Percentiles rank a stretch among this genome's conserved stretches.
These are phyloP conservation scores for Antedon mediterranea DNA, from an alignment of 53 echinoderm and acorn worm genomes.

Conservation along the genomic window DNA sequence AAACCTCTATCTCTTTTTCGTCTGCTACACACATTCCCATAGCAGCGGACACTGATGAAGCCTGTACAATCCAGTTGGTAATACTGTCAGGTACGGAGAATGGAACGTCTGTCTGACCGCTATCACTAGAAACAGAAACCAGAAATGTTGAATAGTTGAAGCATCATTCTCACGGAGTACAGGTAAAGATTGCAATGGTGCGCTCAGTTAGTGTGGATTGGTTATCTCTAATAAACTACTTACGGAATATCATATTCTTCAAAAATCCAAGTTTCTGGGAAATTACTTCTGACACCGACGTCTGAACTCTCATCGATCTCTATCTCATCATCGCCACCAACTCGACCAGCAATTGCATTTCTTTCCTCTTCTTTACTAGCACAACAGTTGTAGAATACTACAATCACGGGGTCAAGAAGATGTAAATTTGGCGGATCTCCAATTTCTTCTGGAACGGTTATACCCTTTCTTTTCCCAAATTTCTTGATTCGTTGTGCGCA, in stretches of 20 bases:
- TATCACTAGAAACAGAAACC: too few relatives aligned
- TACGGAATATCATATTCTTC: slow-evolving; percentile 41
- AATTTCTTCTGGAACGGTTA: not conserved
- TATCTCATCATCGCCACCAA: not conserved
- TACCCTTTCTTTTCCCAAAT: not conserved
- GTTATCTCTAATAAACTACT: too few relatives aligned
- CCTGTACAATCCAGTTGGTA: not conserved
- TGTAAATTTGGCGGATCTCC: not conserved
- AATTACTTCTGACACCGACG: slow-evolving; percentile 27
- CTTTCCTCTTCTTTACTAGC: not conserved
- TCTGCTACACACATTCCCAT: not conserved
- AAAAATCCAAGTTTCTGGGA: slow-evolving; percentile 90
- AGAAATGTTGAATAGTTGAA: too few relatives aligned
- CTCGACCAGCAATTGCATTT: slow-evolving; percentile 1
- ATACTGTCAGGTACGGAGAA: not conserved
- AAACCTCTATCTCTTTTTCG: not conserved
- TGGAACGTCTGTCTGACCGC: not conserved
- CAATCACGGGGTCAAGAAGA: not conserved
- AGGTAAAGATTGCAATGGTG: too few relatives aligned
- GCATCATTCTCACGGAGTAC: too few relatives aligned
- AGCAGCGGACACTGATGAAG: not conserved
- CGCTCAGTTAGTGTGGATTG: too few relatives aligned
- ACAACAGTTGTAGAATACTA: slow-evolving; percentile 24
- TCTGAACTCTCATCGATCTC: slow-evolving; percentile 1
- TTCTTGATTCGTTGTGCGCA: not conserved